These are phyloP conservation scores for Himalopsyche anomala DNA, from an alignment of 2,888 invertebrate species.

Conservation along the genomic window DNA sequence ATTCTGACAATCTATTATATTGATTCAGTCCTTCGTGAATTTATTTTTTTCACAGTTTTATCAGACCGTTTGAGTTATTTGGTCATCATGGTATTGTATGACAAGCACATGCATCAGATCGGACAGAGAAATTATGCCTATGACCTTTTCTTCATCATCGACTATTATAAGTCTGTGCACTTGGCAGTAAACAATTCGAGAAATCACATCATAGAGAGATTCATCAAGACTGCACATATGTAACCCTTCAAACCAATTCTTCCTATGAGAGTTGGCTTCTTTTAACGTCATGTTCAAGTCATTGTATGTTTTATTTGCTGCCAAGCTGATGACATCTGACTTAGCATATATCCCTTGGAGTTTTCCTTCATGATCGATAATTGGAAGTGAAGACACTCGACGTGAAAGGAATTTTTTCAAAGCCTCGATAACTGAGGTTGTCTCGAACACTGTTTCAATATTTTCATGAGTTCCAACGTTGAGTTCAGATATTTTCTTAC, in stretches of 20 bases:
- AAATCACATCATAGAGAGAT: slow-evolving; percentile 53
- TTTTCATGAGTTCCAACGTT: slow-evolving; percentile 52
- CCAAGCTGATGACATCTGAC: slow-evolving; percentile 54
- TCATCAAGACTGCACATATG: slow-evolving; percentile 55
- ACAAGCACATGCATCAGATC: slow-evolving; percentile 52
- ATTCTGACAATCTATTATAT: too few relatives aligned
- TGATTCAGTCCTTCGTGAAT: too few relatives aligned
- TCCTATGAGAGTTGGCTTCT: slow-evolving; percentile 47
- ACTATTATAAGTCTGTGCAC: slow-evolving; percentile 57
- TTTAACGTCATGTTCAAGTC: slow-evolving; percentile 54
- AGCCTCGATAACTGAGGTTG: slow-evolving; percentile 53
- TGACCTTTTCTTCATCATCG: slow-evolving; percentile 52
- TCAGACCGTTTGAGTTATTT: background rate
- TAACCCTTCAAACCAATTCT: slow-evolving; percentile 56
- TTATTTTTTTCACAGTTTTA: background rate
- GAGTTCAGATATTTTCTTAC: slow-evolving; percentile 50
- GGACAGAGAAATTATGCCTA: slow-evolving; percentile 56
- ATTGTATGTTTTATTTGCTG: slow-evolving; percentile 55
- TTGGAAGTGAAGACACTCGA: slow-evolving; percentile 57
- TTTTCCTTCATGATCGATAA: slow-evolving; percentile 51
- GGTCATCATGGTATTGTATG: background rate
- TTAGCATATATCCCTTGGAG: slow-evolving; percentile 54
- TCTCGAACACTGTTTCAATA: slow-evolving; percentile 44
- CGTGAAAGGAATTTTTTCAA: slow-evolving; percentile 51
- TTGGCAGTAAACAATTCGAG: slow-evolving; percentile 53